phyloP scores from a whole-genome alignment of 2,113 vertebrate genomes.

The Monopterus albus region DNA sequence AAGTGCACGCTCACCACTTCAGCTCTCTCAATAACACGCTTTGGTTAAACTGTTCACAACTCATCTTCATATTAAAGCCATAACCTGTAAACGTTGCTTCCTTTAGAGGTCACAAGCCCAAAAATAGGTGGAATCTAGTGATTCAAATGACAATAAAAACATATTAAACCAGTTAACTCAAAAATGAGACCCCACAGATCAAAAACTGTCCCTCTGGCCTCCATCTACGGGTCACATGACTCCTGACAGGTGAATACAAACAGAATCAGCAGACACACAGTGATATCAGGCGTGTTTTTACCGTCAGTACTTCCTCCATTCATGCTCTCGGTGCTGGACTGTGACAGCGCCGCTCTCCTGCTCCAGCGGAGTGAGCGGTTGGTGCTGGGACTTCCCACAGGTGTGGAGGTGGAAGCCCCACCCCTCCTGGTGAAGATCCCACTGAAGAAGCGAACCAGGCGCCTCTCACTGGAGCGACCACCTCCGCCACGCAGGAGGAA shows the following conservation, averaged over 20 bases:
- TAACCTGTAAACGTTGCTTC: too few species aligned
- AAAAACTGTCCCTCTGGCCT: too few species aligned
- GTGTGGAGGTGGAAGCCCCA: constrained; percentile 51
- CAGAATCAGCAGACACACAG: too few species aligned
- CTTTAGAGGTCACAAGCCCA: too few species aligned
- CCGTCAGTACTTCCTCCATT: constrained; percentile 86
- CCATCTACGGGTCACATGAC: background rate
- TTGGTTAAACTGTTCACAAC: too few species aligned
- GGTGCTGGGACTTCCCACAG: constrained; percentile 77
- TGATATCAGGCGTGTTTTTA: constrained; percentile 52
- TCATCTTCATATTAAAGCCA: too few species aligned
- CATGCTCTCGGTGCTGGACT: constrained; percentile 90
- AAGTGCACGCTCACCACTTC: too few species aligned
- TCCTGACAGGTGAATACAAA: background rate
- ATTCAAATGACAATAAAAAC: too few species aligned
- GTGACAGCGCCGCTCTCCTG: constrained; percentile 69
- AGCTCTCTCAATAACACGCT: too few species aligned
- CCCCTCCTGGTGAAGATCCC: constrained; percentile 91
- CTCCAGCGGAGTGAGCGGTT: constrained; percentile 73
- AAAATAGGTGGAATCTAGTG: too few species aligned
- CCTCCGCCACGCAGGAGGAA: constrained; percentile 68
- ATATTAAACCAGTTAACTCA: too few species aligned
- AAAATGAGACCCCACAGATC: too few species aligned
- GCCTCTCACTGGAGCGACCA: constrained; percentile 77
- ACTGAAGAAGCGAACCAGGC: constrained; percentile 90